Evolutionary conservation across 2,113 vertebrate species (phyloP).

Genomic region (Rissa tridactyla): DNA sequence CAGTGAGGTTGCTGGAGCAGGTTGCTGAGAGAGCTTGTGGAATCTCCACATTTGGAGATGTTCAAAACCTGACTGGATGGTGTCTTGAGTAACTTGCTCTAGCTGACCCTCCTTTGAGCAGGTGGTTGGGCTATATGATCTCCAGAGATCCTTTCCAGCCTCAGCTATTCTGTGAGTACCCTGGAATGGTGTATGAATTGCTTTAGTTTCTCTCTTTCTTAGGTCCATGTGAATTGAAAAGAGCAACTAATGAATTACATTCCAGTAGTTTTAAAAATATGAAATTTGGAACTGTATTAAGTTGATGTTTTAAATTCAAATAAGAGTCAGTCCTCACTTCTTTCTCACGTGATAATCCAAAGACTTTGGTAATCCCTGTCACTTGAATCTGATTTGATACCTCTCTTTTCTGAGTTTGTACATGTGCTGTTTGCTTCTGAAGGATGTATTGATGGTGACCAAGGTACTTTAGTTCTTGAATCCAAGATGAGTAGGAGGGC

Average conservation of each 20-base stretch:
- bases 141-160: neutral
- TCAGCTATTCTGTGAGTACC: neutral
- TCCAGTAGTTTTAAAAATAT: neutral
- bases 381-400: neutral
- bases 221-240: neutral
- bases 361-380: neutral
- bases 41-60: neutral
- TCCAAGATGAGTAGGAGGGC: neutral
- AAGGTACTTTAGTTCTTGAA: neutral
- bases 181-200: neutral
- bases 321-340: neutral
- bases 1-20: neutral
- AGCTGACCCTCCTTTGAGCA: neutral
- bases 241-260: neutral
- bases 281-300: neutral
- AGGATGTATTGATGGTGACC: neutral
- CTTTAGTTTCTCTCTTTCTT: neutral
- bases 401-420: neutral
- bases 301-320: neutral
- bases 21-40: neutral
- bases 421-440: neutral
- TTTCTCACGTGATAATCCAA: neutral
- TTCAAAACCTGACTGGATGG: neutral
- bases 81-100: neutral
- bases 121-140: neutral